Base-by-base conservation (phyloP, 2,888 invertebrate genomes). In the Resseliella maxima region DNA sequence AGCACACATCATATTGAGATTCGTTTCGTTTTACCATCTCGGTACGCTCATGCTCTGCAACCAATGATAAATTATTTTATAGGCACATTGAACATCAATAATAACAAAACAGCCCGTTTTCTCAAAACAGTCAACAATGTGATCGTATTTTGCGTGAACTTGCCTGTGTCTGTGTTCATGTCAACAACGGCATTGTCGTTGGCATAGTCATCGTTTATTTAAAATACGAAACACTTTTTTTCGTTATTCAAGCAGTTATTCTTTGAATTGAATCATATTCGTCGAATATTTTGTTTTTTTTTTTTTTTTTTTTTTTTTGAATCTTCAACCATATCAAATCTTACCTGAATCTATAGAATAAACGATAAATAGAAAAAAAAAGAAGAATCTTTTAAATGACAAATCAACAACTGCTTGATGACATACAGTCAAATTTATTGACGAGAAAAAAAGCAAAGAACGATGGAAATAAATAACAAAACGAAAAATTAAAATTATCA, bases 81-180 rank as follows among this genome's bases (percentile, higher is more conserved):
- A 35, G 72, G 31, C 72, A 72, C 72, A 72, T 72, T 35, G 72
- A 72, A 72, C 72, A 72, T 31, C 72, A 72, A 72, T 72, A 72
- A 72, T 72, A 72, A 72, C 72, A 72, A 72, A 21, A 31, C 72
- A 72, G 31, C 31, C 31, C 72, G 72, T 35, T 72, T 72, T 72
- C 18, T 72, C 18, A 15, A 27, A 12, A 27, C 8, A 72, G 31
- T 18, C 12, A 24, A 24, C 27, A 35, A 72, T 72, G 59, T 59
- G 72, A 72, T 72, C 72, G 72, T 72, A 72, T 72, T 72, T 72
- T 72, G 72, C 72, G 72, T 72, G 31, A 72, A 72, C 72, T 72
- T 72, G 72, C 24, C 59, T 59, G 3, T 24, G 24, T 59, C 59
- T 8, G 59, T 72, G 35, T 72, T 72, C 72, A 35, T 72, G 72